A percentile compares a stretch with the other conserved stretches of the same genome.
Evolutionary conservation across 2,113 vertebrate species (phyloP).

Genomic region (Sturnira hondurensis): DNA sequence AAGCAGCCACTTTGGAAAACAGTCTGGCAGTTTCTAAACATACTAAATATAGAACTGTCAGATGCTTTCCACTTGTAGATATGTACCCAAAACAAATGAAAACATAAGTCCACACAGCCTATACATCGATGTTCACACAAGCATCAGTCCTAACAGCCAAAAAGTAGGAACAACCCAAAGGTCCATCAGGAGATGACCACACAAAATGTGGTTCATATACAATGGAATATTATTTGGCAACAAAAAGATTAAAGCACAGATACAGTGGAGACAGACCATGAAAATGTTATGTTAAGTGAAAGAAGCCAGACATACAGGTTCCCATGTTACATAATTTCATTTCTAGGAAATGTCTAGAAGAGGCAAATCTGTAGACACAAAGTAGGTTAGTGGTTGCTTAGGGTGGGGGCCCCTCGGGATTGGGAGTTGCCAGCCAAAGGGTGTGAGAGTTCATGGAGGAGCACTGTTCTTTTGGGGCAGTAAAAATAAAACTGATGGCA

Average conservation of each 20-base stretch:
- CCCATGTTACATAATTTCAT: background rate
- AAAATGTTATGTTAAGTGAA: background rate
- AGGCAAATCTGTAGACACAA: background rate
- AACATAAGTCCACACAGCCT: background rate
- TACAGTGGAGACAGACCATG: background rate
- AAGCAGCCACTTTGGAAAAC: background rate
- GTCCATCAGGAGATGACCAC: background rate
- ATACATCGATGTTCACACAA: background rate
- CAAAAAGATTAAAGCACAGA: background rate
- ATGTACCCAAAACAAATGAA: background rate
- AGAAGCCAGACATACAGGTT: background rate
- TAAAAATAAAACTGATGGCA: background rate
- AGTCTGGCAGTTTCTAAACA: background rate
- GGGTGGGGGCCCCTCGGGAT: accelerated
- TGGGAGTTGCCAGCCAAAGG: background rate
- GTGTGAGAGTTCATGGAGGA: background rate
- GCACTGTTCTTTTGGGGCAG: background rate
- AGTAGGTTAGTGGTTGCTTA: background rate
- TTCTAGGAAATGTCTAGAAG: background rate
- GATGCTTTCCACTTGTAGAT: background rate
- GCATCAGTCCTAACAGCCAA: background rate
- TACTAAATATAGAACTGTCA: background rate
- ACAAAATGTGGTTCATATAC: background rate
- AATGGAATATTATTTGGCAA: background rate
- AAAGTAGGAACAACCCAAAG: background rate